A percentile compares a stretch with the other conserved stretches of the same genome.
These are phyloP conservation scores for Dermochelys coriacea DNA, from an alignment of 2,797 vertebrate species.

Conservation along the genomic window DNA sequence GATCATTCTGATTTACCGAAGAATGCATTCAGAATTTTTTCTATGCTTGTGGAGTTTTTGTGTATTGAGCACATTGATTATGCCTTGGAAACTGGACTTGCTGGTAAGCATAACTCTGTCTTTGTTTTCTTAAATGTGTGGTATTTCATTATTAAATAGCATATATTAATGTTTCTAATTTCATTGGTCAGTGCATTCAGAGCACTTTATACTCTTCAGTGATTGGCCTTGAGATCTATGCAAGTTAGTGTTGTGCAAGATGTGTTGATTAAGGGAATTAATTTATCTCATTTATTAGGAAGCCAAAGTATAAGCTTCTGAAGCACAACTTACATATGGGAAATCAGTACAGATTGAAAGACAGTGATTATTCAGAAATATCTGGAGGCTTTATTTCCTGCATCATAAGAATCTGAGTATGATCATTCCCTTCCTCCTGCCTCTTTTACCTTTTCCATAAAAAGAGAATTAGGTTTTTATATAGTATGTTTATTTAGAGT, in stretches of 20 bases:
- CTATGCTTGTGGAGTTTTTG: conserved; percentile 96
- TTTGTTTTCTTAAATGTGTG: background rate
- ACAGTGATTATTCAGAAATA: background rate
- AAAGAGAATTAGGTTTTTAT: background rate
- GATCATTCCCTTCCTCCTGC: background rate
- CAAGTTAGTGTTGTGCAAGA: background rate
- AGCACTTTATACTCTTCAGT: background rate
- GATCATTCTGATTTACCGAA: conserved; percentile 97
- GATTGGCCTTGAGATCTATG: conserved; percentile 2
- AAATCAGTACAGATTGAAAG: background rate
- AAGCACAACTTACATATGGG: background rate
- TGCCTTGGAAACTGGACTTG: conserved; percentile 97
- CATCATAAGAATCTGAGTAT: background rate
- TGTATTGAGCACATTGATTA: conserved; percentile 99
- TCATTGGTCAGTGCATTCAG: background rate
- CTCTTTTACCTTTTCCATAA: background rate
- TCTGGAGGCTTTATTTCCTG: background rate
- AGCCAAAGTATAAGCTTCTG: background rate
- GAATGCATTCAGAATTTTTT: conserved; percentile 98
- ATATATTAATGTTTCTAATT: background rate
- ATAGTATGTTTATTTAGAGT: background rate
- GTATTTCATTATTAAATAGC: background rate
- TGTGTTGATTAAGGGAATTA: background rate
- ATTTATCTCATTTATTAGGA: background rate
- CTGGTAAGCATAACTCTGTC: conserved; percentile 83